Percentiles rank a stretch among this genome's conserved stretches.
Conservation (phyloP, 2,797 vertebrate genomes). For the Vultur gryphus region DNA sequence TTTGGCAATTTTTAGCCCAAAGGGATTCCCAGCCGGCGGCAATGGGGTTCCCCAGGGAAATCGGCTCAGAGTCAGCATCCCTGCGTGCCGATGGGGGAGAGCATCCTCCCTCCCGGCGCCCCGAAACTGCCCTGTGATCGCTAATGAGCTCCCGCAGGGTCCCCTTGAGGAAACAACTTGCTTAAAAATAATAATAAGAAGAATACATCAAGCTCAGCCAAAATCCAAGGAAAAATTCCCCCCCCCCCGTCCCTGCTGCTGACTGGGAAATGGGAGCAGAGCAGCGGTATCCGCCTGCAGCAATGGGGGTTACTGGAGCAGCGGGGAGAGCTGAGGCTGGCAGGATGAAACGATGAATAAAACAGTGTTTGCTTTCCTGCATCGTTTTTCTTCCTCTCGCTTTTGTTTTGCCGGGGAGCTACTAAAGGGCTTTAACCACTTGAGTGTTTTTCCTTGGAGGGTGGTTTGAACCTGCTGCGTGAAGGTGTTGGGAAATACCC, state of each 20-base stretch:
- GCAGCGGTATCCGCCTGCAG: not conserved
- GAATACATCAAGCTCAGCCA: not conserved
- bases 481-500: not conserved
- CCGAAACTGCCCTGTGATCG: not conserved
- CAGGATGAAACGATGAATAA: not conserved
- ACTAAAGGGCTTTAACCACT: not conserved
- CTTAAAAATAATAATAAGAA: not conserved
- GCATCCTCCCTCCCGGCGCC: not conserved
- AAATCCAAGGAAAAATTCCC: not conserved
- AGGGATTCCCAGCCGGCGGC: not conserved
- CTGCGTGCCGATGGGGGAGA: not conserved
- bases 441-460: not conserved
- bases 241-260: not conserved
- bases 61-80: accelerated
- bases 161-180: not conserved
- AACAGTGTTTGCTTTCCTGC: not conserved
- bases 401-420: not conserved
- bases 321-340: not conserved
- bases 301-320: not conserved
- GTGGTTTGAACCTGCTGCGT: not conserved
- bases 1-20: not conserved
- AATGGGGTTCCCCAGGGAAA: not conserved
- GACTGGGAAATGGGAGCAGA: not conserved
- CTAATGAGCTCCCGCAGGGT: constrained; percentile 41
- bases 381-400: not conserved